Evolutionary conservation across 2,113 vertebrate species (phyloP).

Genomic region (Passer domesticus): DNA sequence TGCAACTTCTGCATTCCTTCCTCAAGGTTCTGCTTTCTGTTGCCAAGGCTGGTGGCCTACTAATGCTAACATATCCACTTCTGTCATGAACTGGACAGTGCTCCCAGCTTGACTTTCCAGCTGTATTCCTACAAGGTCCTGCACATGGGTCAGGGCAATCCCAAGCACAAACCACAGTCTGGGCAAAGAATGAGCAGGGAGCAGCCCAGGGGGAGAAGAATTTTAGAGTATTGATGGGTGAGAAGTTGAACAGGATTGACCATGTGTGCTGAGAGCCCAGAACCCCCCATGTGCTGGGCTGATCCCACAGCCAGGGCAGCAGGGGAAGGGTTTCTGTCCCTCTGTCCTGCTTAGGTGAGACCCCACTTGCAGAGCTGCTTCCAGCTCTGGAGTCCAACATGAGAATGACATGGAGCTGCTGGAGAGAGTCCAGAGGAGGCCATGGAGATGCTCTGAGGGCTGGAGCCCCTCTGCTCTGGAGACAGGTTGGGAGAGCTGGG

Average conservation of each 20-base stretch:
- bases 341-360: not conserved
- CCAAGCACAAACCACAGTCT: not conserved
- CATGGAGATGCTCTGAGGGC: rapidly evolving
- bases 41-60: not conserved
- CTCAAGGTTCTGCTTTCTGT: not conserved
- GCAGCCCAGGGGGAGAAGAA: not conserved
- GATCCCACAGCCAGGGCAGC: not conserved
- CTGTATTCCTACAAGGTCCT: not conserved
- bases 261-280: not conserved
- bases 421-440: rapidly evolving
- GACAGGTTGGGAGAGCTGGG: not conserved
- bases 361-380: not conserved
- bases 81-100: not conserved
- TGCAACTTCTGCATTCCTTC: not conserved
- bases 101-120: not conserved
- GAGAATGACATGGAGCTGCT: not conserved
- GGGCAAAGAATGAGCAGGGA: not conserved
- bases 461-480: not conserved
- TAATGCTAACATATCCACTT: not conserved
- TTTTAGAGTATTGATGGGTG: no score
- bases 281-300: not conserved
- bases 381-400: not conserved
- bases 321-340: not conserved
- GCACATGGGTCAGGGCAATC: rapidly evolving
- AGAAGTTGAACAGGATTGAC: not conserved